Evolutionary conservation across 2,888 invertebrate genomes (phyloP), one percentile per base, ranked within the genome.

Genomic region (Trissolcus japonicus): DNA sequence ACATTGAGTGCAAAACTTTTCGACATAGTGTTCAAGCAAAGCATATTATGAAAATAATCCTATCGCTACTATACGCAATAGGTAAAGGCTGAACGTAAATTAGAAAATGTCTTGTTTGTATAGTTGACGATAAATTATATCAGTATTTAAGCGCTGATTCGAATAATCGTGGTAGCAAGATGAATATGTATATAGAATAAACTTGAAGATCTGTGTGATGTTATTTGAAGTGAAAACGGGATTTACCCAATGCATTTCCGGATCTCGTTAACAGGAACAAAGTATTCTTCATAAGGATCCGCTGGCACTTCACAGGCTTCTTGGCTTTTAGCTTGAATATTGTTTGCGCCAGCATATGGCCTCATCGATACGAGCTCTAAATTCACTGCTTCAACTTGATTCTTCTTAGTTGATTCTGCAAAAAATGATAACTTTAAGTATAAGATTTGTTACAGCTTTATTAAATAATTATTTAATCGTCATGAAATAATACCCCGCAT

Each of bases 251-350:
- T 95, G 87, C 94, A 95, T 90, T 95, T 95, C 86, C 94, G 92
- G 89, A 95, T 95, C 86, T 95, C 94, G 87, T 95, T 95, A 79
- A 95, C 95, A 35, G 95, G 95, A 78, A 95, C 95, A 88, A 95
- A 95, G 89, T 95, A 95, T 84, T 95, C 95, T 84, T 95, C 95
- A 87, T 95, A 95, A 4, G 94, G 94, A 87, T 94, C 94, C 41
- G 92, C 91, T 19, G 93, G 91, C 55, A 89, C 83, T 65, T 89
- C 88, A 80, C 88, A 89, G n/a, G 88, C 88, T 80, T 87, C 89
- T 79, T 86, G 89, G 69, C 87, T 86, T 80, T 89, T 89, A 14
- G 84, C 85, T 57, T 87, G 87, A n/a, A 84, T 80, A 82, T 91
- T 91, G 80, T 90, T 91, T 6, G 92, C 92, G 81, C 92, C 92